phyloP scores from a whole-genome alignment of 2,797 vertebrate genomes.

The Phalanger gymnotis region DNA sequence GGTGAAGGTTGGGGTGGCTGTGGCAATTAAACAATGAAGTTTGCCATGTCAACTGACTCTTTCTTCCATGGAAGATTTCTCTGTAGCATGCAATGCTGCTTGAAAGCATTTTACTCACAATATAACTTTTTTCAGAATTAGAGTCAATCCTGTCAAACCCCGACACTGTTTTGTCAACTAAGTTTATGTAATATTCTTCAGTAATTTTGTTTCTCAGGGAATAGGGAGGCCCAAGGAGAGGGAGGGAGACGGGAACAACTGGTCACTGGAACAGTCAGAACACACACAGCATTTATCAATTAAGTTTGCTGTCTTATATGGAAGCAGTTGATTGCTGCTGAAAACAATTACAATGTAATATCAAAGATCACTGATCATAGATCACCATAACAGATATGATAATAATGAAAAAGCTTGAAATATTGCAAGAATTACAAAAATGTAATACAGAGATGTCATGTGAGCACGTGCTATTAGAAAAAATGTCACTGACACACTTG shows the following conservation, averaged over 20 bases:
- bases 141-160: too few relatives aligned
- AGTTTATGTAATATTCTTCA: too few relatives aligned
- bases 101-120: too few relatives aligned
- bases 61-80: too few relatives aligned
- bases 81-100: too few relatives aligned
- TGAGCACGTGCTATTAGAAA: not conserved
- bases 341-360: not conserved
- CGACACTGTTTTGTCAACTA: too few relatives aligned
- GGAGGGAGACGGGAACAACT: not conserved
- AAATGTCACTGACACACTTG: not conserved
- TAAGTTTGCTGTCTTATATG: not conserved
- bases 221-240: not conserved
- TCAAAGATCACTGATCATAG: not conserved
- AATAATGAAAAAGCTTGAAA: not conserved
- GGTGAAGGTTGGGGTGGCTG: too few relatives aligned
- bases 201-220: not conserved
- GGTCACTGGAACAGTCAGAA: not conserved
- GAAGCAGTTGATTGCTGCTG: not conserved
- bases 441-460: not conserved
- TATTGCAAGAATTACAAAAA: not conserved
- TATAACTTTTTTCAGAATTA: too few relatives aligned
- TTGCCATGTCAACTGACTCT: too few relatives aligned
- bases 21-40: too few relatives aligned
- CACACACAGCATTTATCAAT: not conserved
- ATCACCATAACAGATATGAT: not conserved